Conservation (phyloP, 2,888 invertebrate species). For the Beris chalybata region DNA sequence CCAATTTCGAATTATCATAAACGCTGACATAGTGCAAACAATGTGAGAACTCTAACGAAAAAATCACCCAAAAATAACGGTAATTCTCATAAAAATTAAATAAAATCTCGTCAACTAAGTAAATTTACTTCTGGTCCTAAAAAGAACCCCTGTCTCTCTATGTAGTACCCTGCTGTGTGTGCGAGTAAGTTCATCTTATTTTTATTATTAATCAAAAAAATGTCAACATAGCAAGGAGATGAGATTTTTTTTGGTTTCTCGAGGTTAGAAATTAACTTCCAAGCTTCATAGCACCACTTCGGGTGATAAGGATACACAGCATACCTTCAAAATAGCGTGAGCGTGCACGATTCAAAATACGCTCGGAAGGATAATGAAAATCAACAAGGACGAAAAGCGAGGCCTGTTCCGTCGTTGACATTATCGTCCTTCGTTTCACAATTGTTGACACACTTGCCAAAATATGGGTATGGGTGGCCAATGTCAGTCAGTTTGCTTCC, state of each 20-base stretch:
- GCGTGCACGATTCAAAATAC: background rate
- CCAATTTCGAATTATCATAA: too few species aligned
- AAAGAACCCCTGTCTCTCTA: background rate
- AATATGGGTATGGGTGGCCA: slow-evolving; percentile 10
- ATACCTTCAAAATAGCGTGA: slow-evolving; percentile 9
- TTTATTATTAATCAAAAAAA: slow-evolving; percentile 33
- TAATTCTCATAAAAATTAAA: slow-evolving; percentile 13
- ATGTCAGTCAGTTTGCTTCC: slow-evolving; percentile 17
- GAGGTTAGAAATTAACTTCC: slow-evolving; percentile 31
- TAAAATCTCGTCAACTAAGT: slow-evolving; percentile 26
- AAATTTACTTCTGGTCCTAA: slow-evolving; percentile 20
- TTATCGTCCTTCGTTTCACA: slow-evolving; percentile 26
- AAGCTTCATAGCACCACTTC: background rate
- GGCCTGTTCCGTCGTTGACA: slow-evolving; percentile 15
- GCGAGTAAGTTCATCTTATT: slow-evolving; percentile 12
- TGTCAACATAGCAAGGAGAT: slow-evolving; percentile 25
- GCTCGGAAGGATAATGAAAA: slow-evolving; percentile 25
- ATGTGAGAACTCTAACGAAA: too few species aligned
- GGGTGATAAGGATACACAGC: slow-evolving; percentile 15
- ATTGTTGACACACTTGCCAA: slow-evolving; percentile 29
- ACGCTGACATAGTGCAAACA: too few species aligned
- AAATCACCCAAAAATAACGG: too few species aligned
- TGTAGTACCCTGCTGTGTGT: background rate
- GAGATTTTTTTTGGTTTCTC: slow-evolving; percentile 7
- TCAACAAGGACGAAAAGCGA: slow-evolving; percentile 15